Percentiles rank a stretch among this genome's conserved stretches.
phyloP scores from a whole-genome alignment of 2,888 invertebrate genomes.

The Eupithecia exiguata region DNA sequence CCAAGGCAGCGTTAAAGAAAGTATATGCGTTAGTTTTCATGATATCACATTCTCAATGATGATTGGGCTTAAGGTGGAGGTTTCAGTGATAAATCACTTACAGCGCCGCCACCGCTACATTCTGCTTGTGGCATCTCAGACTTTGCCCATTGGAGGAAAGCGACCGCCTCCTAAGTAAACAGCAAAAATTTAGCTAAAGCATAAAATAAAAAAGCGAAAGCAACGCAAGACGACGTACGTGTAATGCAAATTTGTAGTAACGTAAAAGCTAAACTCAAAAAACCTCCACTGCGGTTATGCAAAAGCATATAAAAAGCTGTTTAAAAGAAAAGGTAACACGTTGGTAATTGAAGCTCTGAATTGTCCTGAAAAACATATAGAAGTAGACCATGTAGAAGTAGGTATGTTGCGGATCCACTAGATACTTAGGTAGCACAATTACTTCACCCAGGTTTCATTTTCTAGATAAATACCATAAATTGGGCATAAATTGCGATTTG shows the following conservation, averaged over 20 bases:
- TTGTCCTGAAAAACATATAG: background rate
- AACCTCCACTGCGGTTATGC: background rate
- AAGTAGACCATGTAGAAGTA: slow-evolving; percentile 9
- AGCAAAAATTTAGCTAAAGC: slow-evolving; percentile 72
- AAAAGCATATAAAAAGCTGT: slow-evolving; percentile 4
- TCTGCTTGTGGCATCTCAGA: slow-evolving; percentile 75
- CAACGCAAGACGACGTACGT: background rate
- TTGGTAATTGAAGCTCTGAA: background rate
- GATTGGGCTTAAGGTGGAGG: slow-evolving; percentile 63
- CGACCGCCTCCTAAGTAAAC: slow-evolving; percentile 80
- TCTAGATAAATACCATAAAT: background rate
- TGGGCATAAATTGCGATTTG: background rate
- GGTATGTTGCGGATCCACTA: slow-evolving; percentile 9
- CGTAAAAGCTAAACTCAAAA: slow-evolving; percentile 13
- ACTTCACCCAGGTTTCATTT: background rate
- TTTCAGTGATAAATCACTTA: slow-evolving; percentile 76
- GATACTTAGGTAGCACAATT: background rate
- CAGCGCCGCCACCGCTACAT: slow-evolving; percentile 77
- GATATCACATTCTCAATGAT: slow-evolving; percentile 64
- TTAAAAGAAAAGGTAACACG: background rate
- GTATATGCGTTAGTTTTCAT: slow-evolving; percentile 80
- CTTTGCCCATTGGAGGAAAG: slow-evolving; percentile 76
- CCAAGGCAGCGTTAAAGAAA: slow-evolving; percentile 81
- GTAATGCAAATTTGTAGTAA: slow-evolving; percentile 1
- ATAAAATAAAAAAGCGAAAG: slow-evolving; percentile 42